phyloP scores from a whole-genome alignment of 1,140 invertebrate genomes.

The Mesaphorura yosii region DNA sequence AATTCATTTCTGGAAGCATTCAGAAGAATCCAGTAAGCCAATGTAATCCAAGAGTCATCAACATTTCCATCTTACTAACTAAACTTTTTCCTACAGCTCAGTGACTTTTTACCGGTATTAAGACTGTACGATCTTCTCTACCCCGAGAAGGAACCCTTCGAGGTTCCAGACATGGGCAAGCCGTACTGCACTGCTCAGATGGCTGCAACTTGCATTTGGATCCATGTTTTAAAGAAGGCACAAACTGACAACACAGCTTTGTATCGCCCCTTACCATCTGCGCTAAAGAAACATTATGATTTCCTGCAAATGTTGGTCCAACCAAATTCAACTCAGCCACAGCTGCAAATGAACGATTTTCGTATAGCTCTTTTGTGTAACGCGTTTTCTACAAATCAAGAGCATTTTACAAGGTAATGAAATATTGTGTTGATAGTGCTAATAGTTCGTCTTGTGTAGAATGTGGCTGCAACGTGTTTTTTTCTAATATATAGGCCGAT shows the following conservation, averaged over 20 bases:
- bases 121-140: slow-evolving; percentile 85
- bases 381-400: slow-evolving; percentile 81
- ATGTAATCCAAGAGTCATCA: not conserved
- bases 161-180: slow-evolving; percentile 76
- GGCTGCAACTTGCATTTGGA: slow-evolving; percentile 91
- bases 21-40: slow-evolving; percentile 72
- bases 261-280: slow-evolving; percentile 63
- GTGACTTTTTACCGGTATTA: slow-evolving; percentile 79
- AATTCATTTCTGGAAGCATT: slow-evolving; percentile 93
- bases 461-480: slow-evolving; percentile 32
- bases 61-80: slow-evolving; percentile 30
- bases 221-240: slow-evolving; percentile 87
- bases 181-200: slow-evolving; percentile 79
- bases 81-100: slow-evolving; percentile 50
- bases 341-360: slow-evolving; percentile 27
- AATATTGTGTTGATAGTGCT: not conserved
- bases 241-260: slow-evolving; percentile 62
- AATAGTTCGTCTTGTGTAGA: not conserved
- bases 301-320: slow-evolving; percentile 35
- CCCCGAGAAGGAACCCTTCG: slow-evolving; percentile 65
- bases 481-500: slow-evolving; percentile 56
- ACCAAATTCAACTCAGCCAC: slow-evolving; percentile 17
- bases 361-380: slow-evolving; percentile 80
- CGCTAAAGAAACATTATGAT: slow-evolving; percentile 73
- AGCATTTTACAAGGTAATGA: slow-evolving; percentile 54